Base-by-base conservation (phyloP, 2,888 invertebrate genomes). In the Leucania comma region DNA sequence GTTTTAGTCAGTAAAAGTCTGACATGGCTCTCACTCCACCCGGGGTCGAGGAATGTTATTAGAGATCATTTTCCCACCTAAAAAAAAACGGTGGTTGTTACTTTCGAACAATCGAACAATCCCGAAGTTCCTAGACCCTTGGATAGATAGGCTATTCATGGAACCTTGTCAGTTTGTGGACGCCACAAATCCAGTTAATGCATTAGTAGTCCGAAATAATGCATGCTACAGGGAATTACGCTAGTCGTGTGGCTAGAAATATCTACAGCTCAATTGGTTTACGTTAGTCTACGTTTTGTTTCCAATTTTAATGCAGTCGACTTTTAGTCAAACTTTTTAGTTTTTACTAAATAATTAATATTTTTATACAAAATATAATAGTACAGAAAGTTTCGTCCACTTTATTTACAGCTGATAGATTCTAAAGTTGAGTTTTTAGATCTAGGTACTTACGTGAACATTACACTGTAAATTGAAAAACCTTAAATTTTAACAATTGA, bases 151-250 rank as follows among this genome's bases (percentile, higher is more conserved):
- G 61, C 72, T 73, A 76, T 78, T 78, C 1, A 32, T 72, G 66
- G 66, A 3, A 51, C n/a, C 14, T 14, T 20, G 22, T 32, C 22
- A 17, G 14, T 26, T 42, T 22, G 20, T 32, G n/a, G 32, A 38
- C 53, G 63, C 65, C 2, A 32, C 62, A 50, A 5, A 53, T 20
- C 20, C n/a, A 64, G 20, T n/a, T 63, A 54, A 46, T 70, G 42
- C 61, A 73, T 24, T 46, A 38, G 66, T 72, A 48, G 61, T 58
- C 29, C 2, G 26, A 50, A 76, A 59, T 78, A 66, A 79, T 76
- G 2, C 70, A 64, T 60, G 61, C 61, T 54, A 66, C 6, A 42
- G 59, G 51, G 63, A 60, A 61, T 35, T 35, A n/a, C n/a, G 5
- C 51, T 32, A 32, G 56, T 32, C 51, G 20, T 46, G 59, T n/a